Conservation (phyloP, 2,888 invertebrate species). For the Pristionchus japonicus region DNA sequence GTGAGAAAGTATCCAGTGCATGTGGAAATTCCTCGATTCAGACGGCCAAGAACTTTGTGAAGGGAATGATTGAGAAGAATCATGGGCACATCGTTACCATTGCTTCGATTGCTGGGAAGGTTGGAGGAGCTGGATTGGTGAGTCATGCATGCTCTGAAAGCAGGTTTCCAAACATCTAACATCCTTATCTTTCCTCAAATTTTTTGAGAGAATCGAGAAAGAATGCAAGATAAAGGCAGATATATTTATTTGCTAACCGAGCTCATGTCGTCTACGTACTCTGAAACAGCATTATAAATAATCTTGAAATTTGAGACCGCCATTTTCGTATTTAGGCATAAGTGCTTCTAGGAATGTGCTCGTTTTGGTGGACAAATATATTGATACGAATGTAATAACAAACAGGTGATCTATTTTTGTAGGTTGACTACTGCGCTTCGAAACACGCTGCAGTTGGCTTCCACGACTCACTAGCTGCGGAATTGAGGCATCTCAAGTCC, state of each 20-base stretch:
- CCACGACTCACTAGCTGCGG: constrained; percentile 88
- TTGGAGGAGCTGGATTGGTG: constrained; percentile 79
- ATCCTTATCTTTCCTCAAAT: no score
- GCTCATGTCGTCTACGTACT: no score
- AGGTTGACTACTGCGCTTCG: constrained; percentile 89
- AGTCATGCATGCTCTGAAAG: not conserved
- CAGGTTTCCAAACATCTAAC: no score
- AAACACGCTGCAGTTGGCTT: constrained; percentile 94
- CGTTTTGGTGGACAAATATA: not conserved
- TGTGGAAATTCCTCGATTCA: not conserved
- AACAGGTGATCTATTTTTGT: not conserved
- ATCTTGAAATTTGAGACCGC: not conserved
- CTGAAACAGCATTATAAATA: no score
- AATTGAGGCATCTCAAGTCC: constrained; percentile 74
- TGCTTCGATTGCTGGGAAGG: constrained; percentile 87
- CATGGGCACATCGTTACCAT: constrained; percentile 94
- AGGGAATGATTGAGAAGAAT: constrained; percentile 88
- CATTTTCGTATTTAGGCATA: not conserved
- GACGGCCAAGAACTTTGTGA: constrained; percentile 79
- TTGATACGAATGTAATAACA: not conserved
- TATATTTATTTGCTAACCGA: no score
- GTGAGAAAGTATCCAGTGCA: constrained; percentile 78
- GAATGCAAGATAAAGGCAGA: no score
- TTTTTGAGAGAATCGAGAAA: no score
- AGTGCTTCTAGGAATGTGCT: not conserved